These are phyloP conservation scores for Euzetes globulus DNA, from an alignment of 2,888 invertebrate genomes.

Conservation along the genomic window DNA sequence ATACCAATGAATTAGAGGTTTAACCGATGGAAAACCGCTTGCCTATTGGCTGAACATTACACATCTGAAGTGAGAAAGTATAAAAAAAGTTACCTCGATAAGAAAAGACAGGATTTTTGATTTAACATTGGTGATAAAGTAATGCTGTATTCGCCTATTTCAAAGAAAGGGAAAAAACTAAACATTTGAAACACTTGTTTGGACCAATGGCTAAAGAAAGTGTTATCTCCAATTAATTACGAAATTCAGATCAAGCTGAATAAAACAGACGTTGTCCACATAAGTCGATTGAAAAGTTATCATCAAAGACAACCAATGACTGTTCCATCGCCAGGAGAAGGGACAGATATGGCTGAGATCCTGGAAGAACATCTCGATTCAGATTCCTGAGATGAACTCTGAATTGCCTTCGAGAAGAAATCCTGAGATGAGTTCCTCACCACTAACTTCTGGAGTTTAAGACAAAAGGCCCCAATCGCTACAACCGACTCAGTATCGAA, in stretches of 20 bases:
- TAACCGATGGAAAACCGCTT: background rate
- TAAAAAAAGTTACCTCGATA: background rate
- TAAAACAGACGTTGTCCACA: background rate
- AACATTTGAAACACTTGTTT: background rate
- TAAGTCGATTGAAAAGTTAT: background rate
- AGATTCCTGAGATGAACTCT: no score
- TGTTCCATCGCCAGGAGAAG: no score
- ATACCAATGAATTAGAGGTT: no score
- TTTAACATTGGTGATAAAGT: background rate
- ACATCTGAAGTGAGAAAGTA: background rate
- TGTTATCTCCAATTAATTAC: background rate
- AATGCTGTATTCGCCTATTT: background rate
- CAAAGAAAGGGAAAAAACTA: background rate
- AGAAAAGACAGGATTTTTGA: background rate
- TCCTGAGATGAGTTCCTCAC: no score
- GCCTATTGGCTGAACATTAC: background rate
- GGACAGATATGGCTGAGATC: background rate
- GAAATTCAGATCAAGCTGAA: background rate
- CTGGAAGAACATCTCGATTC: background rate
- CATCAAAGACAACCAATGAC: no score
- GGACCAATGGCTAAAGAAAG: background rate
- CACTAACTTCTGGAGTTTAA: no score
- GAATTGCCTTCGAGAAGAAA: no score
- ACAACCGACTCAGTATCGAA: no score
- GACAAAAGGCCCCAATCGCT: no score